Conservation (phyloP, 2,888 invertebrate genomes). For the Chrysodeixis includens region DNA sequence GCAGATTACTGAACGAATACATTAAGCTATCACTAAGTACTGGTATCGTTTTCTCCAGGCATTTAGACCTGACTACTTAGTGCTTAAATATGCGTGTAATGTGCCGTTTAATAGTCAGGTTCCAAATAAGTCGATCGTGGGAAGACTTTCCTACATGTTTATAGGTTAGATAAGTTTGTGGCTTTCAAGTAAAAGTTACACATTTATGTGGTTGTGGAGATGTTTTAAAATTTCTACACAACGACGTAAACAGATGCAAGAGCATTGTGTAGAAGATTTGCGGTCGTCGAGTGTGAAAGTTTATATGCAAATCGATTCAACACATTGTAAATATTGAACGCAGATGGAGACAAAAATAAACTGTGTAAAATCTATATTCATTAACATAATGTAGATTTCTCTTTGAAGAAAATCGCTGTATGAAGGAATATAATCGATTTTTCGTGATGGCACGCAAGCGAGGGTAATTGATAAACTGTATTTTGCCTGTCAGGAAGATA, state of each 20-base stretch:
- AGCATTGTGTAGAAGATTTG: slow-evolving; percentile 65
- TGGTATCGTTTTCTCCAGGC: slow-evolving; percentile 3
- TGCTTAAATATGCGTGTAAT: slow-evolving; percentile 32
- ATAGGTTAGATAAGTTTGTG: slow-evolving; percentile 34
- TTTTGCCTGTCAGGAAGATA: slow-evolving; percentile 21
- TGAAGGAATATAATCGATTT: slow-evolving; percentile 25
- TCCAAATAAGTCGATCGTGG: slow-evolving; percentile 49
- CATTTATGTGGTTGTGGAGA: slow-evolving; percentile 32
- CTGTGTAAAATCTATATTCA: slow-evolving; percentile 21
- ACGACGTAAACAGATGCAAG: slow-evolving; percentile 31
- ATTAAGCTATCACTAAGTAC: background rate
- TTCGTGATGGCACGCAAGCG: slow-evolving; percentile 32
- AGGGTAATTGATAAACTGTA: slow-evolving; percentile 6
- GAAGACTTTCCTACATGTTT: slow-evolving; percentile 46
- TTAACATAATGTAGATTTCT: slow-evolving; percentile 37
- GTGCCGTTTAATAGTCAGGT: slow-evolving; percentile 41
- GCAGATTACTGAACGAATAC: background rate
- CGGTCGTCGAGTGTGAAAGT: slow-evolving; percentile 69
- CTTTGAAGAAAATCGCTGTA: slow-evolving; percentile 22
- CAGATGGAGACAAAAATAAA: slow-evolving; percentile 6
- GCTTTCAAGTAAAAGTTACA: slow-evolving; percentile 42
- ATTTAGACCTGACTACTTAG: slow-evolving; percentile 7
- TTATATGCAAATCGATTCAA: slow-evolving; percentile 43
- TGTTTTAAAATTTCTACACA: slow-evolving; percentile 29
- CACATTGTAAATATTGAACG: background rate